Evolutionary conservation across 2,888 invertebrate species (phyloP), one percentile per base, ranked within the genome.

Genomic region (Reticulitermes lucifugus): DNA sequence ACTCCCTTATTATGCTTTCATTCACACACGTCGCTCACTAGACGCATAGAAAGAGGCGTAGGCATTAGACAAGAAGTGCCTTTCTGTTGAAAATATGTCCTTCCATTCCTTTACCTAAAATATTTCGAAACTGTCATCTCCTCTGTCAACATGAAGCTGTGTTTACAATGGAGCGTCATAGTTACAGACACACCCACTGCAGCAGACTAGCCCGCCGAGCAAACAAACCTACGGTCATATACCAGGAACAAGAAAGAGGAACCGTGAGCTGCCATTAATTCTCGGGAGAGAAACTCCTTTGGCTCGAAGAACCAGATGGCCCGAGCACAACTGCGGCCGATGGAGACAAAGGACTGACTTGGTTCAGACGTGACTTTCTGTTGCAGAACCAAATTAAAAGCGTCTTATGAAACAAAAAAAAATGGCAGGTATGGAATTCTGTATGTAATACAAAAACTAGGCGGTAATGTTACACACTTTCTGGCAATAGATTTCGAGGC

Each of bases 201-300:
- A 2, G 25, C 55, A n/a, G 65, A n/a, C n/a, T 60, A 60, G n/a
- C 65, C 65, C 65, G 25, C 65, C n/a, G 25, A 25, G 65, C 65
- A 65, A 65, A 65, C 25, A 65, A 65, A 65, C 65, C 65, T 65
- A 25, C 14, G 25, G 65, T 25, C 65, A 65, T 25, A 65, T n/a
- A 46, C 77, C 22, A n/a, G 21, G 77, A 43, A 77, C 46, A 77
- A 73, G 77, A 77, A 46, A 73, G 73, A 6, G 25, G 73, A 46
- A 46, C 65, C 77, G 77, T 77, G 77, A 77, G 43, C 10, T n/a
- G 46, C 77, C 77, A 77, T 77, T 77, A 77, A 77, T 77, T 46
- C 77, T 22, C 6, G 77, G 7, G 51, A 77, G 21, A 46, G 22
- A 77, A 7, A 7, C 14, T 73, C 14, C 55, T 55, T 55, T 0